Evolutionary conservation across 37 sponge, comb jelly and placozoan species (phyloP), one percentile per base, ranked within the genome.

Genomic region (Oopsacas minuta): DNA sequence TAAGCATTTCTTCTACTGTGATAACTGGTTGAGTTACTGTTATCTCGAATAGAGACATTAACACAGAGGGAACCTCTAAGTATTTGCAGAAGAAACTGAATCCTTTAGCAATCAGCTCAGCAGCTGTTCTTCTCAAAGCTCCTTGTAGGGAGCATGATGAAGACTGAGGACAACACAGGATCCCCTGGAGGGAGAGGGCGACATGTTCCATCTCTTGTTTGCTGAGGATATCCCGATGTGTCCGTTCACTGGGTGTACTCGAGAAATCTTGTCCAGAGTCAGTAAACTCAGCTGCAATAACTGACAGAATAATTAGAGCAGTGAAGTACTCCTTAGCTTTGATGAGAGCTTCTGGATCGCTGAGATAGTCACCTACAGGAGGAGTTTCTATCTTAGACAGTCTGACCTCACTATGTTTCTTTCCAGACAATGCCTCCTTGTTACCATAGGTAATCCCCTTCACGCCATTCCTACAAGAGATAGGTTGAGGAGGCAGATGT

Each of bases 271-370:
- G 53, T 84, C 69, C 28, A 32, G 53, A 0, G 42, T 75, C 38
- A 37, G 75, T 42, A 37, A 95, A 95, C 89, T 95, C 96, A 34
- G 96, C 93, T 82, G 90, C 96, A 30, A 95, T 89, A 86, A 95
- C 90, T 3, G 94, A 94, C 17, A 95, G 87, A 35, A 95, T 92
- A 49, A 92, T 88, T 25, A 95, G 90, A 15, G 96, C 91, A 12
- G 96, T 95, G 38, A 84, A 51, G 86, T 93, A 94, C 85, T 90
- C 94, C 37, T 92, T 88, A 0, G 88, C 90, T 10, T 90, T 85
- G 39, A 90, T 88, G 0, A 83, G 75, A 23, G 92, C 83, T 23
- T 87, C 81, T 23, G 36, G 36, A 42, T 82, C 28, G 5, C 23
- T 30, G 1, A 25, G 81, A 86, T 87, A 51, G 61, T 39, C 38